Evolutionary conservation across 2,113 vertebrate species (phyloP), one percentile per base, ranked within the genome.

Genomic region (Gobius niger): DNA sequence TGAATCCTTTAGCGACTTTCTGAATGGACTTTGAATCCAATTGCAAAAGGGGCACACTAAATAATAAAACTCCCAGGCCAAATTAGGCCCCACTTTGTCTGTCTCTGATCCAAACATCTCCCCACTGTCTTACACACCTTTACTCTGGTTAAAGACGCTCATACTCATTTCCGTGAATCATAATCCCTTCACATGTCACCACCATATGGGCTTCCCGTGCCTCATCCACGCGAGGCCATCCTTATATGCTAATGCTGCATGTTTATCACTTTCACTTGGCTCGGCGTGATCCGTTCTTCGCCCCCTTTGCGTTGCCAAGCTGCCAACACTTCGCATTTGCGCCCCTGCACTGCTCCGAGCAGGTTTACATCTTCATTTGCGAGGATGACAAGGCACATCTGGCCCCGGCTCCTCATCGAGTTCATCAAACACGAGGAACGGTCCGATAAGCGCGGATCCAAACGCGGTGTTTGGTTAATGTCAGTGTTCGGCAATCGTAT

Each of bases 401-500:
- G 82, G 68, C 41, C 70, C 81, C 65, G 79, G 78, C 61, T 68
- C 73, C 69, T 60, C 65, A 72, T 53, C 72, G 62, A 51, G 41
- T 60, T 65, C 63, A 66, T 9, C 0, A 13, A 74, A 34, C 67
- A 49, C 77, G 51, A 46, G 78, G 82, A 83, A 61, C 6, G 50
- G 78, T 83, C 72, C 53, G 75, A 81, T 76, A 79, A 77, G 75
- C 81, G 44, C 46, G 60, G 57, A 80, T 80, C 73, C 73, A 77
- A 40, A 73, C 67, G 77, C 82, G 61, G 63, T 76, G 75, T 86
- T 90, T 80, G 72, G 86, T 82, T 69, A 67, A 82, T 83, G 71
- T 75, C 47, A 67, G 68, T 69, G 82, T 59, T 59, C 52, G 65
- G 78, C 78, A 82, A 84, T 84, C 83, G 76, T 52, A 41, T 52